phyloP scores from a whole-genome alignment of 2,888 invertebrate species.

The Synergus laeviventris region DNA sequence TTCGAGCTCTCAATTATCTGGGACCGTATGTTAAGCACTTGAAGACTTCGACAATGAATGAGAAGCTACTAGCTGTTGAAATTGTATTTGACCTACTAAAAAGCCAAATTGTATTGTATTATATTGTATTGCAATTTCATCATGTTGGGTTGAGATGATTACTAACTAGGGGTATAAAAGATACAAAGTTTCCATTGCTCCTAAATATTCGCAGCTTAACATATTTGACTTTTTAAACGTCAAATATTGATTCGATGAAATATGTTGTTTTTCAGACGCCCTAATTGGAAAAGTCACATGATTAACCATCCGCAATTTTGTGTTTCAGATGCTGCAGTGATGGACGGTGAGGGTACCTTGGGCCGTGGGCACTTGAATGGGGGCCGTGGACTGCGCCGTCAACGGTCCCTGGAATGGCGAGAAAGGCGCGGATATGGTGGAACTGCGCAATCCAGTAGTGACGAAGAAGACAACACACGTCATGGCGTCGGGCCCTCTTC shows the following conservation, averaged over 20 bases:
- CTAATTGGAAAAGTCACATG: too few relatives aligned
- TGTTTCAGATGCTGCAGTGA: slow-evolving; percentile 68
- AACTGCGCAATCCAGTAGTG: slow-evolving; percentile 74
- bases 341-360: slow-evolving; percentile 70
- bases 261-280: too few relatives aligned
- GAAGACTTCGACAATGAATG: slow-evolving; percentile 45
- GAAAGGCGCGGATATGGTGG: slow-evolving; percentile 80
- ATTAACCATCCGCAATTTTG: neutral
- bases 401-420: slow-evolving; percentile 80
- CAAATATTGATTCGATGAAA: too few relatives aligned
- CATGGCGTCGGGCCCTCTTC: slow-evolving; percentile 63
- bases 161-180: too few relatives aligned
- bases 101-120: neutral
- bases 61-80: neutral
- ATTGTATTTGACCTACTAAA: slow-evolving; percentile 12
- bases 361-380: slow-evolving; percentile 71
- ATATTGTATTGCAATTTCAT: neutral
- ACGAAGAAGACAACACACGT: slow-evolving; percentile 67
- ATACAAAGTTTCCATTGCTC: too few relatives aligned
- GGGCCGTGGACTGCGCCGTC: slow-evolving; percentile 76
- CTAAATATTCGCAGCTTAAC: too few relatives aligned
- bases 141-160: neutral
- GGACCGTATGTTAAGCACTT: slow-evolving; percentile 55
- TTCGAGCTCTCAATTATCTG: slow-evolving; percentile 62
- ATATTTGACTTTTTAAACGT: too few relatives aligned